Conservation (phyloP, 2,797 vertebrate species). For the Peromyscus attwateri region DNA sequence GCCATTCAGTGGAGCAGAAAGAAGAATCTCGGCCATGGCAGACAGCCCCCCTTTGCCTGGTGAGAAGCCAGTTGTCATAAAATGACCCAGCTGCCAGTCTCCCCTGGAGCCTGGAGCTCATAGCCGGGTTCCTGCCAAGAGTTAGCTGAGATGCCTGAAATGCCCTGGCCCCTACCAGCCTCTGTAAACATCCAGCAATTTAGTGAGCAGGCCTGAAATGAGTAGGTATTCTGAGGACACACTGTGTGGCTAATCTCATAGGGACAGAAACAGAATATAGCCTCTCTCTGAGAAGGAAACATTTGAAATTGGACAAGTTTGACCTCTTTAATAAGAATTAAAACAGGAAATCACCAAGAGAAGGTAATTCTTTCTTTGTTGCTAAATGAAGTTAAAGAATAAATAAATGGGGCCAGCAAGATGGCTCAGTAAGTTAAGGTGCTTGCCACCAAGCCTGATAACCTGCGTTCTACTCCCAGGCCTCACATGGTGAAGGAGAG, state of each 20-base stretch:
- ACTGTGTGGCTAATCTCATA: neutral
- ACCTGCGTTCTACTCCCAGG: neutral
- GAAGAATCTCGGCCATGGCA: neutral
- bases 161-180: slow-evolving; percentile 40
- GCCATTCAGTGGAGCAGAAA: neutral
- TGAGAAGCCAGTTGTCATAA: neutral
- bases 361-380: neutral
- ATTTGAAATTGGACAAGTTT: slow-evolving; percentile 18
- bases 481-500: neutral
- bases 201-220: neutral
- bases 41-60: neutral
- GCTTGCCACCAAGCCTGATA: neutral
- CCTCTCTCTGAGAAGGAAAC: slow-evolving; percentile 51
- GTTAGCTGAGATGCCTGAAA: slow-evolving; percentile 53
- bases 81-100: neutral
- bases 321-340: slow-evolving; percentile 10
- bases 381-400: neutral
- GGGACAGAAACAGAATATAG: neutral
- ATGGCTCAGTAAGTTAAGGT: neutral
- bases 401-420: neutral
- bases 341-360: neutral
- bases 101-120: slow-evolving; percentile 23
- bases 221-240: neutral
- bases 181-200: slow-evolving; percentile 8
- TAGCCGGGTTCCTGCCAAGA: slow-evolving; percentile 56